These are phyloP conservation scores for Batillaria attramentaria DNA, from an alignment of 1,140 invertebrate genomes.

Conservation along the genomic window DNA sequence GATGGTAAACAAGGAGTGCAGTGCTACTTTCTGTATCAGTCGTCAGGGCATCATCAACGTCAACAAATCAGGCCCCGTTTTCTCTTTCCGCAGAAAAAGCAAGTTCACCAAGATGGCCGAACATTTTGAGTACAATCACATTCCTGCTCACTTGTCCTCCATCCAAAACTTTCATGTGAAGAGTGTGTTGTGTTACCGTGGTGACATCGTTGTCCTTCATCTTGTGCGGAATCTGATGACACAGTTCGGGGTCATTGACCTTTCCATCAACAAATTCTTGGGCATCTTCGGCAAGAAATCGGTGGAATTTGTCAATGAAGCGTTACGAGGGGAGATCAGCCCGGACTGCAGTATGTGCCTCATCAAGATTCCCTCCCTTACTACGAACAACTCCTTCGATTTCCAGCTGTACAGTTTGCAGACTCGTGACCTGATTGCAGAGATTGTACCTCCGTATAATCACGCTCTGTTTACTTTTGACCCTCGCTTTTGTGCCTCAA, in stretches of 20 bases:
- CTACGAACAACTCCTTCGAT: constrained; percentile 53
- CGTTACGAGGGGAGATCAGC: constrained; percentile 69
- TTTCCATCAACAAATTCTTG: constrained; percentile 67
- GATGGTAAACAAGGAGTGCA: constrained; percentile 70
- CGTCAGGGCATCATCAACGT: constrained; percentile 70
- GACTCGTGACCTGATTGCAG: constrained; percentile 57
- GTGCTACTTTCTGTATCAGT: constrained; percentile 68
- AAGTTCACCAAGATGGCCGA: constrained; percentile 72
- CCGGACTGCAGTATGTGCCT: constrained; percentile 68
- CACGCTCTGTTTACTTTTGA: constrained; percentile 69
- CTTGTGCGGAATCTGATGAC: constrained; percentile 69
- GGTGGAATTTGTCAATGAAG: constrained; percentile 68
- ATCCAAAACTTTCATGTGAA: constrained; percentile 72
- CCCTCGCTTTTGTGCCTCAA: constrained; percentile 64
- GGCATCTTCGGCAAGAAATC: constrained; percentile 69
- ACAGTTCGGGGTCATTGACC: constrained; percentile 67
- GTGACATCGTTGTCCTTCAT: constrained; percentile 66
- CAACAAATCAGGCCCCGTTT: constrained; percentile 65
- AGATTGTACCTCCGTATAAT: constrained; percentile 58
- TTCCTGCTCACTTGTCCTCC: constrained; percentile 70
- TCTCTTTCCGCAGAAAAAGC: constrained; percentile 66
- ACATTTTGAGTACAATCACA: constrained; percentile 72
- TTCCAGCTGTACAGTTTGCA: constrained; percentile 66
- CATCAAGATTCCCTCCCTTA: constrained; percentile 64
- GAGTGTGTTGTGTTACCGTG: constrained; percentile 69